Conservation (phyloP, 1,140 invertebrate genomes). For the Drosophila varians region DNA sequence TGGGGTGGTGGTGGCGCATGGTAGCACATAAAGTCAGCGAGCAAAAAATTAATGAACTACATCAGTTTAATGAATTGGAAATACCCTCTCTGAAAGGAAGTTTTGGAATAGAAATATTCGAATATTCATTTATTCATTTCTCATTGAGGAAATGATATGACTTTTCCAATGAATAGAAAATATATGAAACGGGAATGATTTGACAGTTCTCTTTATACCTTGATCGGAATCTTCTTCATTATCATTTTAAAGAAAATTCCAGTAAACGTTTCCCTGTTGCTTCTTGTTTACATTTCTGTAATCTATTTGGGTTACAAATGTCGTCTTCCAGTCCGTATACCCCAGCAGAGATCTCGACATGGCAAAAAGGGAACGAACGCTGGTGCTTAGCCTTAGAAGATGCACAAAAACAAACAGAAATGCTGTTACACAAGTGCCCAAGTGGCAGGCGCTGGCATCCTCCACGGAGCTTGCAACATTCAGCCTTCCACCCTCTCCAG, state of each 20-base stretch:
- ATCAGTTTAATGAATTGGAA: constrained; percentile 19
- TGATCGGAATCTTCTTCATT: too few relatives aligned
- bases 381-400: constrained; percentile 36
- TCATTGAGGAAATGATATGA: not conserved
- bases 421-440: constrained; percentile 58
- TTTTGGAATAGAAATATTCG: not conserved
- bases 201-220: not conserved
- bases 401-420: constrained; percentile 69
- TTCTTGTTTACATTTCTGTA: too few relatives aligned
- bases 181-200: constrained; percentile 12
- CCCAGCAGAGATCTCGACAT: constrained; percentile 16
- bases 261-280: too few relatives aligned
- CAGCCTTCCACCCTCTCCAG: constrained; percentile 20
- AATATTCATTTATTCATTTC: not conserved
- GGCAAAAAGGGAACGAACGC: constrained; percentile 15
- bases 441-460: constrained; percentile 51
- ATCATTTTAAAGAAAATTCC: too few relatives aligned
- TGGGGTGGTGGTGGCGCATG: constrained; percentile 24
- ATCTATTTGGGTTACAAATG: not conserved
- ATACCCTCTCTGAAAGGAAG: constrained; percentile 11
- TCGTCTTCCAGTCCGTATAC: not conserved
- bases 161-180: too few relatives aligned
- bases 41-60: constrained; percentile 35
- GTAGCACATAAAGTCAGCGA: constrained; percentile 28
- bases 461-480: constrained; percentile 34